phyloP scores from a whole-genome alignment of 2,888 invertebrate genomes.

The Lissocephala sabroskyi region DNA sequence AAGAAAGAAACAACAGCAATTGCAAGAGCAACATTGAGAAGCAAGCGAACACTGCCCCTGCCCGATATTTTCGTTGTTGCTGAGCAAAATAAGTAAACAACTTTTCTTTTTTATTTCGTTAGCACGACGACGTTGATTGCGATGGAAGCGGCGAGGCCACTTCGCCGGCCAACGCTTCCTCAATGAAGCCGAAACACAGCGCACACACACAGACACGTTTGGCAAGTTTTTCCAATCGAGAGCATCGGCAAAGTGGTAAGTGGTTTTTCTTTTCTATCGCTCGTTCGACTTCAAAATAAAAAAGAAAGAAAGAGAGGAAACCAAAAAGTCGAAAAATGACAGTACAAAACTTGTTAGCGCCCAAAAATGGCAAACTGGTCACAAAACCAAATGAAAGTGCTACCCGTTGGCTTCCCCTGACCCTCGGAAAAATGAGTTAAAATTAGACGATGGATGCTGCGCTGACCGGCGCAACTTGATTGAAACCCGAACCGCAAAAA shows the following conservation, averaged over 20 bases:
- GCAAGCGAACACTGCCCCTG: conserved; percentile 31
- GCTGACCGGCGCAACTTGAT: conserved; percentile 25
- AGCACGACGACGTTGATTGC: conserved; percentile 2
- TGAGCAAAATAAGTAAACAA: conserved; percentile 32
- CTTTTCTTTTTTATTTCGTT: conserved; percentile 41
- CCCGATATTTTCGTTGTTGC: conserved; percentile 38
- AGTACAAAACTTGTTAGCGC: conserved; percentile 21
- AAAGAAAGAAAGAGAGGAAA: conserved; percentile 8
- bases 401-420: not conserved
- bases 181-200: no score
- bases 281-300: conserved; percentile 4
- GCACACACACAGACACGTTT: conserved; percentile 12
- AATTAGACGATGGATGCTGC: conserved; percentile 23
- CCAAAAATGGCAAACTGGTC: conserved; percentile 5
- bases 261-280: conserved; percentile 1
- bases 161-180: not conserved
- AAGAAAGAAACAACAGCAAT: conserved; percentile 9
- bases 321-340: conserved; percentile 10
- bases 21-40: conserved; percentile 41
- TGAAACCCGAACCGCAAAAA: conserved; percentile 34
- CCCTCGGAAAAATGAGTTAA: conserved; percentile 9
- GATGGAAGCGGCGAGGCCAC: no score
- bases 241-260: not conserved
- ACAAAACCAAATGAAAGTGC: conserved; percentile 3
- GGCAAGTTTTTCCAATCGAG: conserved; percentile 13